Conservation (phyloP, 2,797 vertebrate species). For the Sebastes aleutianus region DNA sequence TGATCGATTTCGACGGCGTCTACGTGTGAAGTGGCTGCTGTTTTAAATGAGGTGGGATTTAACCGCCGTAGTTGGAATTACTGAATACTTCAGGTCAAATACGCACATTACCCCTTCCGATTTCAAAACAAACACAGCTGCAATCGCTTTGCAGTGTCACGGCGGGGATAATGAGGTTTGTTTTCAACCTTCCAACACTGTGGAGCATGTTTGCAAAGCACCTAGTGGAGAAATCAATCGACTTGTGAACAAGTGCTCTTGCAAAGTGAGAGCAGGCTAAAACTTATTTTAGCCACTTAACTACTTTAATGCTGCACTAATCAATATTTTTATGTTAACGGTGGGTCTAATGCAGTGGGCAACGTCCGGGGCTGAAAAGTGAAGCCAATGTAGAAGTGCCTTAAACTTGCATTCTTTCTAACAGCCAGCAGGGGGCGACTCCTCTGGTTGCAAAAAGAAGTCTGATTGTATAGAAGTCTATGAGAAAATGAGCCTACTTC, state of each 20-base stretch:
- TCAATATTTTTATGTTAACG: neutral
- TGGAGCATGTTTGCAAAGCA: slow-evolving; percentile 5
- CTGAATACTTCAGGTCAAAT: slow-evolving; percentile 28
- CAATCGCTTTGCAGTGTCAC: neutral
- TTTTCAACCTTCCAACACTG: neutral
- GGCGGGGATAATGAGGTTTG: slow-evolving; percentile 4
- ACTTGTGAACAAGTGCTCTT: neutral
- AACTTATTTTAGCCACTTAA: neutral
- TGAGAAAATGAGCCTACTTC: too few species aligned
- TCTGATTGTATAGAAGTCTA: too few species aligned
- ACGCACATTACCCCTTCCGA: slow-evolving; percentile 6
- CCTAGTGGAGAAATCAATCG: neutral
- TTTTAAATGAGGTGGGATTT: slow-evolving; percentile 59
- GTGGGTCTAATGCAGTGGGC: neutral
- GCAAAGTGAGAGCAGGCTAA: neutral
- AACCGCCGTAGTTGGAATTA: slow-evolving; percentile 19
- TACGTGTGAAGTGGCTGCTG: slow-evolving; percentile 34
- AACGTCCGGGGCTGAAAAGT: neutral
- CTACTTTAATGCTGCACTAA: neutral
- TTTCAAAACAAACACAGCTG: slow-evolving; percentile 24
- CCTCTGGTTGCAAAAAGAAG: too few species aligned
- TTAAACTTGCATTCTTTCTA: too few species aligned
- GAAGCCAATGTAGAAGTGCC: too few species aligned
- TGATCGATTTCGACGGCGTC: slow-evolving; percentile 40
- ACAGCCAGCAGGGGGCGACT: too few species aligned